Evolutionary conservation across 2,888 invertebrate genomes (phyloP).

Genomic region (Colostygia pectinataria): DNA sequence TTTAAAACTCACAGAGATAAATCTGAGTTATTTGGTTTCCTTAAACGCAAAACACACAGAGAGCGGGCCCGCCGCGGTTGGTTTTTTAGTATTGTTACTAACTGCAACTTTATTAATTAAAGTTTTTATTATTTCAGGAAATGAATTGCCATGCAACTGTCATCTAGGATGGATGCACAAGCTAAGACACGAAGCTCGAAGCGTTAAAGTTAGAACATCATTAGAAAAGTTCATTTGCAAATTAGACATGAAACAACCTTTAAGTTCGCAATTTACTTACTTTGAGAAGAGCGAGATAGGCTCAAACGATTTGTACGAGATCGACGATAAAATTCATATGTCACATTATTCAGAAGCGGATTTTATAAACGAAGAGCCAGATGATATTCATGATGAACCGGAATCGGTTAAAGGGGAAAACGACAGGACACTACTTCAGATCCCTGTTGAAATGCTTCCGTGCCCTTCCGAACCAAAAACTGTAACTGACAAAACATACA

Average conservation of each 20-base stretch:
- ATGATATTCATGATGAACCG: conserved; percentile 69
- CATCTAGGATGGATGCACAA: conserved; percentile 92
- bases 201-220: conserved; percentile 86
- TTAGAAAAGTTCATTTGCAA: conserved; percentile 89
- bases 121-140: conserved; percentile 85
- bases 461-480: conserved; percentile 85
- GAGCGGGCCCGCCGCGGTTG: too few relatives aligned
- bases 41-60: too few relatives aligned
- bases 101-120: too few relatives aligned
- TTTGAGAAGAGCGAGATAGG: conserved; percentile 67
- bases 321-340: conserved; percentile 63
- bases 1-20: too few relatives aligned
- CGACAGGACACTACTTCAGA: conserved; percentile 77
- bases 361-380: conserved; percentile 68
- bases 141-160: conserved; percentile 92
- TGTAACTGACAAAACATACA: conserved; percentile 82
- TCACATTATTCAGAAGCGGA: conserved; percentile 66
- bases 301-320: conserved; percentile 64
- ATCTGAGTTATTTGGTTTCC: too few relatives aligned
- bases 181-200: conserved; percentile 89
- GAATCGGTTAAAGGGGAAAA: conserved; percentile 65
- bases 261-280: conserved; percentile 70
- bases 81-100: too few relatives aligned
- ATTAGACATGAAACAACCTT: conserved; percentile 76
- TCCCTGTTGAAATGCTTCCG: conserved; percentile 82